phyloP scores from a whole-genome alignment of 2,797 vertebrate species.

The Phyllotis vaccarum region DNA sequence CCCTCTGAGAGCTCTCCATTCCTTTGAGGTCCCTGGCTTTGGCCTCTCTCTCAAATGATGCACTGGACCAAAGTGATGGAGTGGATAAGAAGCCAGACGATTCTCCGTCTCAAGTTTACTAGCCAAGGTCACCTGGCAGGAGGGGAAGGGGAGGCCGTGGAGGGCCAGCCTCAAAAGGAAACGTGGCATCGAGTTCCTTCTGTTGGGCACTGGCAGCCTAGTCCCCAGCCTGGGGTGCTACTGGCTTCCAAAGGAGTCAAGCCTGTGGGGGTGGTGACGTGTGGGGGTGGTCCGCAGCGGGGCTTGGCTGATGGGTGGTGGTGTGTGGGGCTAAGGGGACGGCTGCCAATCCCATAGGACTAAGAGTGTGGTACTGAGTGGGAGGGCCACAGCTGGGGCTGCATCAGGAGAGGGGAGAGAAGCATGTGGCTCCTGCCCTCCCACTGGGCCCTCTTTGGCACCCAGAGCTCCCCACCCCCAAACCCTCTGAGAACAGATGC shows the following conservation, averaged over 20 bases:
- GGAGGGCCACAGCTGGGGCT: constrained; percentile 78
- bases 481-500: constrained; percentile 69
- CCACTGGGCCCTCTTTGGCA: constrained; percentile 68
- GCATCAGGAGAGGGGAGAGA: constrained; percentile 20
- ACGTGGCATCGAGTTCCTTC: rapidly evolving
- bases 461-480: constrained; percentile 61
- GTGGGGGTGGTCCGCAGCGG: neutral
- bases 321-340: neutral
- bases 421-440: constrained; percentile 60
- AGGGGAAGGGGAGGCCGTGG: no score
- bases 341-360: constrained; percentile 48
- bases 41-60: neutral
- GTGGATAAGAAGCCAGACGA: neutral
- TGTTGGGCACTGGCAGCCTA: neutral
- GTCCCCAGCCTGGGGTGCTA: neutral
- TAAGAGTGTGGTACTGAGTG: constrained; percentile 55
- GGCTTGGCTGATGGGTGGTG: neutral
- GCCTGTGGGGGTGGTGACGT: neutral
- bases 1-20: neutral
- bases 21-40: constrained; percentile 8
- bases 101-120: neutral
- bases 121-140: neutral
- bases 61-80: neutral
- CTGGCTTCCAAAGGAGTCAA: neutral
- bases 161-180: neutral